Conservation (phyloP, 2,113 vertebrate genomes). For the Ia io region DNA sequence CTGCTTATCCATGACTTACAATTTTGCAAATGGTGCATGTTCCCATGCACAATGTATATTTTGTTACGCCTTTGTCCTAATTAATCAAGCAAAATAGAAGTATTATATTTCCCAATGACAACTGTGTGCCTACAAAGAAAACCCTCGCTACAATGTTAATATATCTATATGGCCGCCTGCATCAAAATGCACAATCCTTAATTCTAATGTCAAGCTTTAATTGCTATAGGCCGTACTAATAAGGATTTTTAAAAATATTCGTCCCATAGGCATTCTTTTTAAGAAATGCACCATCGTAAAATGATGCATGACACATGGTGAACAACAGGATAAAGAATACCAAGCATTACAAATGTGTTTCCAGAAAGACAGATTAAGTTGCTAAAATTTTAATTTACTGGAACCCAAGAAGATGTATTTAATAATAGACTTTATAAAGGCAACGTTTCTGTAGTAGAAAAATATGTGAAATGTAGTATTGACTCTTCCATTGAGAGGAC, state of each 20-base stretch:
- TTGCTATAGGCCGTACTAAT: conserved; percentile 65
- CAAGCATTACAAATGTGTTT: conserved; percentile 49
- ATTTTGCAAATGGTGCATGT: conserved; percentile 47
- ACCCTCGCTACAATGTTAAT: conserved; percentile 55
- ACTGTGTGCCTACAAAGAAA: conserved; percentile 61
- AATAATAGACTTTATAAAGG: conserved; percentile 19
- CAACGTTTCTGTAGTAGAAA: conserved; percentile 19
- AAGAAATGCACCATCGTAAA: conserved; percentile 1
- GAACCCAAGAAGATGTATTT: conserved; percentile 41
- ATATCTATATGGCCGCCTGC: conserved; percentile 31
- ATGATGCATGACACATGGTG: conserved; percentile 35
- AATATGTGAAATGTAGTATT: background rate
- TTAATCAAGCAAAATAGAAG: conserved; percentile 69
- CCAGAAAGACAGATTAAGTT: conserved; percentile 44
- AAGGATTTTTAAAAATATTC: conserved; percentile 25
- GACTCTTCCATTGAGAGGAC: background rate
- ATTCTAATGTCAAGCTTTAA: conserved; percentile 71
- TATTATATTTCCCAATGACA: conserved; percentile 73
- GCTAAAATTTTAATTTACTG: conserved; percentile 59
- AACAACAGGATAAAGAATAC: background rate
- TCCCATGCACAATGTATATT: conserved; percentile 31
- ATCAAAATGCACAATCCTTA: conserved; percentile 38
- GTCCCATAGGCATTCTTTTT: conserved; percentile 24
- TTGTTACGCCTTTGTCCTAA: conserved; percentile 44
- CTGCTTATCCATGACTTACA: conserved; percentile 46